Evolutionary conservation across 2,113 vertebrate species (phyloP).

Genomic region (Nerophis lumbriciformis): DNA sequence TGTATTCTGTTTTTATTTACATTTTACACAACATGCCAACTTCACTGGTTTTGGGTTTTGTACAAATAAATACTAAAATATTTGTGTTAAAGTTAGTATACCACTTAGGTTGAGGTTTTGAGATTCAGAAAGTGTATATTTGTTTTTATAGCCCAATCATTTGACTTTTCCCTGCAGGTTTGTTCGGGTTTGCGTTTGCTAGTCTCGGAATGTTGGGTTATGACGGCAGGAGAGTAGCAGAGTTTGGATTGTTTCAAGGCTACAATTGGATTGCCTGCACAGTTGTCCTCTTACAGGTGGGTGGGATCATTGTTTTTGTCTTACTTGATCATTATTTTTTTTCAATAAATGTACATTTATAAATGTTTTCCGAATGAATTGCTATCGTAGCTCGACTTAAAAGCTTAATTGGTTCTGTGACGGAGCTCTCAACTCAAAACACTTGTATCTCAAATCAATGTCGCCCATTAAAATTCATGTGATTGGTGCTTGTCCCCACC

Average conservation of each 20-base stretch:
- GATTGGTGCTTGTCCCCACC: too few species aligned
- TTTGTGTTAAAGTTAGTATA: neutral
- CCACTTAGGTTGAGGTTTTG: too few species aligned
- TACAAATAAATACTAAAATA: neutral
- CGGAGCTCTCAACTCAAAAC: too few species aligned
- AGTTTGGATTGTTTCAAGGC: conserved; percentile 90
- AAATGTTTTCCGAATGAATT: neutral
- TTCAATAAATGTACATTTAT: neutral
- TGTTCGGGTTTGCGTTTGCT: conserved; percentile 87
- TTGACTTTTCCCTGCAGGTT: conserved; percentile 65
- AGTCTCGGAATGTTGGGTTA: conserved; percentile 81
- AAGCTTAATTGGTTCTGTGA: too few species aligned
- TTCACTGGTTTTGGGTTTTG: too few species aligned
- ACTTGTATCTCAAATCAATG: too few species aligned
- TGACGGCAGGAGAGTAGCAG: conserved; percentile 76
- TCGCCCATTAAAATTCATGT: too few species aligned
- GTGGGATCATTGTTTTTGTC: conserved; percentile 51
- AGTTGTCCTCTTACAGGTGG: conserved; percentile 91
- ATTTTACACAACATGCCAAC: too few species aligned
- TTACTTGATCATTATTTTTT: neutral
- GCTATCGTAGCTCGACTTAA: too few species aligned
- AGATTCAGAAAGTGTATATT: too few species aligned
- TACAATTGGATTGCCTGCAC: conserved; percentile 84
- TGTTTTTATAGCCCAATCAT: neutral
- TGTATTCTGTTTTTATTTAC: too few species aligned